phyloP scores from a whole-genome alignment of 1,140 invertebrate genomes.

The Elymnias hypermnestra region DNA sequence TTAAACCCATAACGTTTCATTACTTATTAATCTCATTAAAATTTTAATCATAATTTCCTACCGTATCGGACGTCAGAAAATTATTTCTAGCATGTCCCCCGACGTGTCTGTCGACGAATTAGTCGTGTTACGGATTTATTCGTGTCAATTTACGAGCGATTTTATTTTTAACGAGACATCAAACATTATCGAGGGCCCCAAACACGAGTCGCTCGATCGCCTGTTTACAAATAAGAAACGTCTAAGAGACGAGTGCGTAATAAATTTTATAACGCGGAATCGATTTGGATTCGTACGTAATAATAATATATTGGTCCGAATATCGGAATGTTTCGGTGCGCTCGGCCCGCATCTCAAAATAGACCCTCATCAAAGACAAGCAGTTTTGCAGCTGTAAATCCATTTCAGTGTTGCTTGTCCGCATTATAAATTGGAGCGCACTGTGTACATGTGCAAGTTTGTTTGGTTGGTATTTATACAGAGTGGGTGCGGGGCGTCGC shows the following conservation, averaged over 20 bases:
- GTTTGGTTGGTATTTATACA: constrained; percentile 40
- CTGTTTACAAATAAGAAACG: constrained; percentile 72
- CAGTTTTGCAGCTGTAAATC: constrained; percentile 75
- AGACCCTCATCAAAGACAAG: constrained; percentile 75
- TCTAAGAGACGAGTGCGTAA: constrained; percentile 68
- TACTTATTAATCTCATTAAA: constrained; percentile 57
- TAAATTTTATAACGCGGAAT: constrained; percentile 73
- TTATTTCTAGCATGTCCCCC: constrained; percentile 58
- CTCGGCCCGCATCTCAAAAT: constrained; percentile 67
- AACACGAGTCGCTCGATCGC: constrained; percentile 55
- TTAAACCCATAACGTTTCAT: constrained; percentile 17
- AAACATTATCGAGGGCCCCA: constrained; percentile 63
- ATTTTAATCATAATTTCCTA: constrained; percentile 53
- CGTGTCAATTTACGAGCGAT: constrained; percentile 59
- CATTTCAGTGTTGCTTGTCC: constrained; percentile 71
- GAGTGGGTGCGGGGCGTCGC: constrained; percentile 12
- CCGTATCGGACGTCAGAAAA: constrained; percentile 47
- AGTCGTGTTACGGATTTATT: constrained; percentile 58
- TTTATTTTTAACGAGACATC: constrained; percentile 74
- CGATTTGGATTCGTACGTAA: constrained; percentile 69
- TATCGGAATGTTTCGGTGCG: constrained; percentile 71
- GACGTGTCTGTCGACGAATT: constrained; percentile 67
- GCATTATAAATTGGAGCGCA: constrained; percentile 69
- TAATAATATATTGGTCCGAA: constrained; percentile 73
- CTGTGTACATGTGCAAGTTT: constrained; percentile 39